Conservation (phyloP, 1,140 invertebrate species). For the Cepaea nemoralis region DNA sequence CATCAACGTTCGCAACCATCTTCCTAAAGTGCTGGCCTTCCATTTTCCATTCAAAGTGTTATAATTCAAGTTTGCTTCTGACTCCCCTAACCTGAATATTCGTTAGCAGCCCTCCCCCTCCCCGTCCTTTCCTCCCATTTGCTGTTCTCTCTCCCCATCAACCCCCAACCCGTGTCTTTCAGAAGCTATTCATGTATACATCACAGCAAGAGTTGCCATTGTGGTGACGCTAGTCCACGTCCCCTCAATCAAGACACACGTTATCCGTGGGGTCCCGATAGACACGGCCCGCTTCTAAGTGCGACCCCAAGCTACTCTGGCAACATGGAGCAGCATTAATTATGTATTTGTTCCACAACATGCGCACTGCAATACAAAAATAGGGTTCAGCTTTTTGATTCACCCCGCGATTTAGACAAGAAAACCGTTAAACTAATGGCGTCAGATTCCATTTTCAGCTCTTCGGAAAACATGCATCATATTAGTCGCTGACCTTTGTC, state of each 20-base stretch:
- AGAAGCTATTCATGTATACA: neutral
- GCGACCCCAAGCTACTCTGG: neutral
- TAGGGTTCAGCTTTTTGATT: conserved; percentile 9
- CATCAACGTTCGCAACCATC: too few species aligned
- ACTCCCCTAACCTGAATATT: too few species aligned
- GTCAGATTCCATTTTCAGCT: too few species aligned
- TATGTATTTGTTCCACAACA: conserved; percentile 16
- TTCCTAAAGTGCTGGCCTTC: too few species aligned
- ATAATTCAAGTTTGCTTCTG: too few species aligned
- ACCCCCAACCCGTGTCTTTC: neutral
- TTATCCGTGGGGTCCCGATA: neutral
- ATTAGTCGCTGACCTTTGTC: too few species aligned
- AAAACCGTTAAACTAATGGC: too few species aligned
- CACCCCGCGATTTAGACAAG: too few species aligned
- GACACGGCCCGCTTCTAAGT: conserved; percentile 4
- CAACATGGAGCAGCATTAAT: neutral
- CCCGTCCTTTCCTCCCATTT: too few species aligned
- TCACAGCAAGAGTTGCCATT: neutral
- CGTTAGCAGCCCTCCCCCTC: too few species aligned
- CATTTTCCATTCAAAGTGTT: too few species aligned
- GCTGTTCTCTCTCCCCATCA: neutral
- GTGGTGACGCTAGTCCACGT: neutral
- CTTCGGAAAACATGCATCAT: too few species aligned
- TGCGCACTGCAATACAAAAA: neutral
- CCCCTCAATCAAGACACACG: neutral